Evolutionary conservation across 2,888 invertebrate genomes (phyloP).

Genomic region (Allophyes oxyacanthae): DNA sequence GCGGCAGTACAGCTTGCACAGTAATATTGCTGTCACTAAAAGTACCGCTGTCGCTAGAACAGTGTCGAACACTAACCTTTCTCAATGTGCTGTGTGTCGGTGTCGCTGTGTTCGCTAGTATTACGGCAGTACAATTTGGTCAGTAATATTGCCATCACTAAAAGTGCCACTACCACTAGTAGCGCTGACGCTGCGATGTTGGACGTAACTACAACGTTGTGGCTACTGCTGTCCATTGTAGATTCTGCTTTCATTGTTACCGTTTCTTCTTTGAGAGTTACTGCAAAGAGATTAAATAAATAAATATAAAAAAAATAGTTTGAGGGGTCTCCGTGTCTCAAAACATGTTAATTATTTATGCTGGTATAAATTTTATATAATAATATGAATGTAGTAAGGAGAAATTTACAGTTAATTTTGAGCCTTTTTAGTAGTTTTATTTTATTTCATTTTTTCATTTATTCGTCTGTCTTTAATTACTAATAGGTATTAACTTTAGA

Average conservation of each 20-base stretch:
- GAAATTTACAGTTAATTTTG: too few species aligned
- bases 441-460: too few species aligned
- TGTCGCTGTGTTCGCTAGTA: constrained; percentile 56
- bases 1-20: too few species aligned
- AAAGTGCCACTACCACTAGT: constrained; percentile 66
- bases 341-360: too few species aligned
- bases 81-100: constrained; percentile 68
- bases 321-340: too few species aligned
- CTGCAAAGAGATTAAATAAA: constrained; percentile 51
- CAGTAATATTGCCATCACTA: constrained; percentile 70
- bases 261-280: constrained; percentile 74
- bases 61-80: constrained; percentile 67
- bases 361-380: too few species aligned
- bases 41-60: too few species aligned
- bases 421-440: too few species aligned
- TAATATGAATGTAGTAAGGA: too few species aligned
- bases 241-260: constrained; percentile 79
- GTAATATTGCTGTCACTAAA: too few species aligned
- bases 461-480: too few species aligned
- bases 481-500: too few species aligned
- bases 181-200: constrained; percentile 69
- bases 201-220: constrained; percentile 64
- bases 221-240: constrained; percentile 69
- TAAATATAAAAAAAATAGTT: neutral
- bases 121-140: constrained; percentile 70